These are phyloP conservation scores for Leptobrachium leishanense DNA, from an alignment of 2,113 vertebrate genomes.

Conservation along the genomic window DNA sequence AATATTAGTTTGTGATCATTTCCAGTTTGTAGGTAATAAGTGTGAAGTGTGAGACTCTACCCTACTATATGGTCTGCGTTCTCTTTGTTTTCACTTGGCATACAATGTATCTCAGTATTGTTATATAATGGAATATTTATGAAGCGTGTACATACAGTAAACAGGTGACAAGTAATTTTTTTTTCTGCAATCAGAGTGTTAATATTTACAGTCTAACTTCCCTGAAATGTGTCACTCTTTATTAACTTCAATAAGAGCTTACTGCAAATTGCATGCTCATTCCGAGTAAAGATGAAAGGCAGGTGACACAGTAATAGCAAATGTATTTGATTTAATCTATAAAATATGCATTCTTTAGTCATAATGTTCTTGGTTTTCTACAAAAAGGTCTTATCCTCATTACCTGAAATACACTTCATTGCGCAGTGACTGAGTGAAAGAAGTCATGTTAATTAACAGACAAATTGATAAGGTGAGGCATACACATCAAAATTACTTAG, in stretches of 20 bases:
- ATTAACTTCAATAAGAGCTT: not conserved
- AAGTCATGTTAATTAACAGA: slow-evolving; percentile 24
- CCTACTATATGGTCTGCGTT: no score
- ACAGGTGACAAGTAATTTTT: no score
- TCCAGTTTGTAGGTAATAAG: no score
- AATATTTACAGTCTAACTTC: not conserved
- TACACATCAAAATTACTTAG: slow-evolving; percentile 11
- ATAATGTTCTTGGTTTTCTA: not conserved
- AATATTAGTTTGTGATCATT: no score
- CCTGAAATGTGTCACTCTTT: not conserved
- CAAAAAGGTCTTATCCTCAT: slow-evolving; percentile 15
- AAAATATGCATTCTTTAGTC: slow-evolving; percentile 20
- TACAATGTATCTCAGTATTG: no score
- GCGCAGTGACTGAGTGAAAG: slow-evolving; percentile 12
- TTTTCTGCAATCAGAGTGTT: not conserved
- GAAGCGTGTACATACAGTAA: no score
- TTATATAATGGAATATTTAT: no score
- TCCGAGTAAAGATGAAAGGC: not conserved
- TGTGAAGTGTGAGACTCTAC: no score
- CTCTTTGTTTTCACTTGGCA: no score
- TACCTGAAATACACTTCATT: slow-evolving; percentile 28
- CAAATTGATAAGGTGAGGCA: slow-evolving; percentile 32
- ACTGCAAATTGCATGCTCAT: not conserved
- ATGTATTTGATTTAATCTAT: slow-evolving; percentile 13
- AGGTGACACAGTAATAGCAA: not conserved